Percentiles rank a stretch among this genome's conserved stretches.
Conservation (phyloP, 2,797 vertebrate species). For the Sebastes itinus region DNA sequence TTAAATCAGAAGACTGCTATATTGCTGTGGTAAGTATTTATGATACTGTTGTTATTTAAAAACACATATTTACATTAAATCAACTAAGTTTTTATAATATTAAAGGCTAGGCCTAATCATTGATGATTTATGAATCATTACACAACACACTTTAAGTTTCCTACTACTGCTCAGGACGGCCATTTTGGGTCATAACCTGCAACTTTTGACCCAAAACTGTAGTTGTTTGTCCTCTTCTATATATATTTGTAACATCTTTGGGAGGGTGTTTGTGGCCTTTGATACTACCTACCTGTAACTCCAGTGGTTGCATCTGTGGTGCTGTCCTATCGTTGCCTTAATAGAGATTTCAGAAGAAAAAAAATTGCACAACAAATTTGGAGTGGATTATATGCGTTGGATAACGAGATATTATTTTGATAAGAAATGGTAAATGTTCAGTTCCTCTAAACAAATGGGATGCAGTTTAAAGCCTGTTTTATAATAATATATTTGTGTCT, state of each 20-base stretch:
- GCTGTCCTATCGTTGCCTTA: conserved; percentile 82
- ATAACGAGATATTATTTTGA: conserved; percentile 63
- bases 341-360: conserved; percentile 54
- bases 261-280: conserved; percentile 72
- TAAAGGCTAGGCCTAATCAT: conserved; percentile 43
- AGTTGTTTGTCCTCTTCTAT: conserved; percentile 45
- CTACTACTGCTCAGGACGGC: conserved; percentile 71
- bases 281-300: conserved; percentile 70
- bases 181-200: conserved; percentile 60
- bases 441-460: conserved; percentile 31
- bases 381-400: conserved; percentile 41
- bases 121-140: conserved; percentile 45
- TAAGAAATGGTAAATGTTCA: conserved; percentile 45
- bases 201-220: conserved; percentile 55
- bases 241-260: conserved; percentile 55
- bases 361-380: conserved; percentile 66
- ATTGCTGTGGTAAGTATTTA: conserved; percentile 66
- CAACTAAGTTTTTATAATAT: conserved; percentile 38
- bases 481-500: conserved; percentile 66
- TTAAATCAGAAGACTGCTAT: conserved; percentile 45
- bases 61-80: conserved; percentile 55
- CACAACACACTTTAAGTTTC: conserved; percentile 44
- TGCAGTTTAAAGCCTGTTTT: conserved; percentile 60
- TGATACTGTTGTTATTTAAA: conserved; percentile 60
- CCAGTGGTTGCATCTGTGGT: conserved; percentile 74